Base-by-base conservation (phyloP, 1,140 invertebrate species). In the Chelonus insularis region DNA sequence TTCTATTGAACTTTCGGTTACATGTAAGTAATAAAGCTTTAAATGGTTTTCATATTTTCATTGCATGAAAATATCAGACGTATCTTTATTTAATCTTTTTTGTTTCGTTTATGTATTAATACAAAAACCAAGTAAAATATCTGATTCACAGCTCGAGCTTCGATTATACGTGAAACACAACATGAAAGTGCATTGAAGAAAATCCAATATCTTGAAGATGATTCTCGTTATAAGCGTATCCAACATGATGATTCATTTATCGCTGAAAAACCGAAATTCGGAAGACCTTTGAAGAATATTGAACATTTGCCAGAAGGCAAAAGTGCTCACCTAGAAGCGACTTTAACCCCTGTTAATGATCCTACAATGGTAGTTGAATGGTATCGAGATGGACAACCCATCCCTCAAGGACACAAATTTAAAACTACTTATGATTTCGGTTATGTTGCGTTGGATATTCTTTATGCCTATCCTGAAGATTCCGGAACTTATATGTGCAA, bases 381-480 rank as follows among this genome's bases (percentile, higher is more conserved):
- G 96, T 96, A 87, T 77, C 90, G 92, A 73, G 95, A 98, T 81
- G 95, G 95, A 55, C 86, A 87, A 69, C 94, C 95, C 1, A 88
- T 98, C 67, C 89, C 90, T 68, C 91, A 93, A 72, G 92, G 93
- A 68, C 92, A 94, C 71, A 87, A 93, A 66, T 95, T 95, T 78
- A 94, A 95, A 77, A 95, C 94, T 6, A 93, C 91, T 4, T 95
- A 97, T 72, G 95, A 98, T 75, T 97, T 98, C 82, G 95, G 95
- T 61, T 97, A 94, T 77, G 95, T 98, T 5, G 92, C 94, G 52
- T 82, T 98, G 34, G 95, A 98, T 77, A 93, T 99, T 70, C 82
- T 98, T n/a, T 97, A 97, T 80, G 93, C 94, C 39, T 97, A 96
- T 80, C 88, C 93, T 34, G 96, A 98, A 85, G 96, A 98, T 75